Base-by-base conservation (phyloP, 2,113 vertebrate genomes). In the Herpailurus yagouaroundi region DNA sequence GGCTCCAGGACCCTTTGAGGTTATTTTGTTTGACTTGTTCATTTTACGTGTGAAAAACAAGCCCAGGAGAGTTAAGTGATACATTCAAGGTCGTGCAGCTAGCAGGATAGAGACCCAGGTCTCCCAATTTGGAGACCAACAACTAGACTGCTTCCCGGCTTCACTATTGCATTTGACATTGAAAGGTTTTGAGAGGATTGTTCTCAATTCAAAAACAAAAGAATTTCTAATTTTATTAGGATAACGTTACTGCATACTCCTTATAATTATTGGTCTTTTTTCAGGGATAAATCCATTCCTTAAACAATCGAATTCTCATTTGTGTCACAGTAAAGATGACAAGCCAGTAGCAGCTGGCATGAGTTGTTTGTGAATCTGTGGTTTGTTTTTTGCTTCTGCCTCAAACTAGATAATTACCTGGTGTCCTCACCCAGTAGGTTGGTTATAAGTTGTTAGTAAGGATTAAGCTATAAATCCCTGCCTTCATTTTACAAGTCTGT, bases 1-100 rank as follows among this genome's bases (percentile, higher is more conserved):
- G 63, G n/a, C 63, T 41, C 33, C 69, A 76, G 31, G 25, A 91
- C 45, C 11, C 23, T 92, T 77, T 91, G 84, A 71, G 55, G 55
- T 94, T 74, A 91, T 90, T 95, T 93, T 91, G 36, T 86, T 96
- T 88, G 87, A 41, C 21, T 79, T 96, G 38, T 92, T 91, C 48
- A 38, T 79, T 91, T 96, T 92, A 38, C 48, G 19, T 73, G 23
- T 80, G 57, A 74, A 95, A 96, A 94, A 91, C 85, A 96, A 91
- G 38, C n/a, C 89, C 48, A 23, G 60, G 68, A 50, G 89, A 87
- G n/a, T 92, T 97, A 86, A 33, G 50, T 63, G 89, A 57, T 90
- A 87, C 18, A 33, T 41, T 96, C 5, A 16, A 79, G 36, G 68
- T 81, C 7, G 0, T 36, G 77, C 16, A 60, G 12, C 45, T 55